phyloP scores from a whole-genome alignment of 1,140 invertebrate genomes.

The Contarinia nasturtii region DNA sequence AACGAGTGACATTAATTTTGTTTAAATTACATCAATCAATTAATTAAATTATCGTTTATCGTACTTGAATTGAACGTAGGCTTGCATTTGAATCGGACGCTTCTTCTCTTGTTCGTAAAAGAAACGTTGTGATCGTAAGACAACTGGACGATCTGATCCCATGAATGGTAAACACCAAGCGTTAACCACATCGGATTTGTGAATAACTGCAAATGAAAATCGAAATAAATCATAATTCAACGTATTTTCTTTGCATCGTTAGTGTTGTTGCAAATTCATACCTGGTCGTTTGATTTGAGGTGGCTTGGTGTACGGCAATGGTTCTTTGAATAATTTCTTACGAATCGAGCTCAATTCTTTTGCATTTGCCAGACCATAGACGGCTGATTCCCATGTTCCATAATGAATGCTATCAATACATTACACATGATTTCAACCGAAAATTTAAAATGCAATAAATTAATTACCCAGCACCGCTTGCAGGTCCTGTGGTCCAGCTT shows the following conservation, averaged over 20 bases:
- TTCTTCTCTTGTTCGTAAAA: conserved; percentile 45
- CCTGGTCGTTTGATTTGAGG: no score
- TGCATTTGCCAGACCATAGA: conserved; percentile 46
- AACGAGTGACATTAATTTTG: background rate
- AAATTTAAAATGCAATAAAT: no score
- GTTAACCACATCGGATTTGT: conserved; percentile 34
- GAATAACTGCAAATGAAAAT: conserved; percentile 31
- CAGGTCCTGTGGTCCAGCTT: conserved; percentile 10
- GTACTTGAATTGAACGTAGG: conserved; percentile 35
- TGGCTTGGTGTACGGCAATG: conserved; percentile 27
- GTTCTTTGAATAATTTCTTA: conserved; percentile 39
- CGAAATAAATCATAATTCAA: background rate
- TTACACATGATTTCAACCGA: no score
- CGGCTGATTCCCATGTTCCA: conserved; percentile 65
- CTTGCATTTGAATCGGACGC: conserved; percentile 47
- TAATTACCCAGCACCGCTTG: conserved; percentile 9
- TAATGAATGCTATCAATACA: conserved; percentile 35
- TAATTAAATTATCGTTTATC: background rate
- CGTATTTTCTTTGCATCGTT: background rate
- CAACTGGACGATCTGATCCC: conserved; percentile 61
- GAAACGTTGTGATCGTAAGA: conserved; percentile 52
- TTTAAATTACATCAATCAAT: background rate
- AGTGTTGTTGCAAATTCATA: background rate
- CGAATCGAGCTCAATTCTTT: conserved; percentile 41
- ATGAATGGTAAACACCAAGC: conserved; percentile 62